Percentiles rank a stretch among this genome's conserved stretches.
Conservation (phyloP, 2,888 invertebrate species). For the Phengaris alcon region DNA sequence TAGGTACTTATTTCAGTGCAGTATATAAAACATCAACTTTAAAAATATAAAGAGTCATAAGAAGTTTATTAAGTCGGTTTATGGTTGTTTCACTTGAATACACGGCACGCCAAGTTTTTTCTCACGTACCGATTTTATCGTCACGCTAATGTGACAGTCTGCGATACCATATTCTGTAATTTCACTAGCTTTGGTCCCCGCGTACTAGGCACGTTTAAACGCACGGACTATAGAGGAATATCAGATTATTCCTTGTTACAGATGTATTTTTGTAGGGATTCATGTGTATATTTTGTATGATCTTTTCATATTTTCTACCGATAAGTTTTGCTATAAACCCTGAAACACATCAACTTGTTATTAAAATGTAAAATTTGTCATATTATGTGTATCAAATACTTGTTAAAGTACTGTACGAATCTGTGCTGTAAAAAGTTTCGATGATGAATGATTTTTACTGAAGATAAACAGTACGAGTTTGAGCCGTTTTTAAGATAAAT, state of each 20-base stretch:
- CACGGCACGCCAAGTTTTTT: conserved; percentile 31
- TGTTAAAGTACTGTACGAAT: too few species aligned
- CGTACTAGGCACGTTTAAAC: conserved; percentile 11
- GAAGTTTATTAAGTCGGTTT: conserved; percentile 9
- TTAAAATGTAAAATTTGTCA: too few species aligned
- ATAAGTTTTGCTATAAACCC: too few species aligned
- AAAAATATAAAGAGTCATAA: conserved; percentile 12
- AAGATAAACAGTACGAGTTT: too few species aligned
- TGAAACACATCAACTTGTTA: too few species aligned
- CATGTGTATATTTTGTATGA: too few species aligned
- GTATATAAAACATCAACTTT: background rate
- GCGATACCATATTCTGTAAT: conserved; percentile 34
- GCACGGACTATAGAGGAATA: background rate
- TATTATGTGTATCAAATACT: too few species aligned
- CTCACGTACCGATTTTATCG: conserved; percentile 37
- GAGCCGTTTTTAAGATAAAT: too few species aligned
- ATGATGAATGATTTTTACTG: too few species aligned
- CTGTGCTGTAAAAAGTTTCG: too few species aligned
- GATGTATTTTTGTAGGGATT: background rate
- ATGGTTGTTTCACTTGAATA: conserved; percentile 20
- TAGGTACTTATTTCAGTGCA: background rate
- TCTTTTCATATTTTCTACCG: too few species aligned
- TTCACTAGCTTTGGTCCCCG: conserved; percentile 33
- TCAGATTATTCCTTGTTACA: background rate
- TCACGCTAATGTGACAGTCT: conserved; percentile 29